These are phyloP conservation scores for Antedon mediterranea DNA, from an alignment of 53 echinoderm and acorn worm species.

Conservation along the genomic window DNA sequence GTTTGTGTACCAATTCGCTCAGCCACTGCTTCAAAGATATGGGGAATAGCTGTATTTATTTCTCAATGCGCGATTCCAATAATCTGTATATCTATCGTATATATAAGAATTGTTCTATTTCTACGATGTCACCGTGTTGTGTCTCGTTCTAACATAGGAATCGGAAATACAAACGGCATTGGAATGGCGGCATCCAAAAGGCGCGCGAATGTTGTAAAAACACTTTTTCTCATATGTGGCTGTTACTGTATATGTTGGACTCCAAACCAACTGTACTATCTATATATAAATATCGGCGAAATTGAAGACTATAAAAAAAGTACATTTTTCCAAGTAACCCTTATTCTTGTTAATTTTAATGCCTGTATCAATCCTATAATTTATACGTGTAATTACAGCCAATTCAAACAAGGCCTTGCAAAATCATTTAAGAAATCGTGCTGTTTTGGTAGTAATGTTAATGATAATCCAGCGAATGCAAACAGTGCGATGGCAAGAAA, in stretches of 20 bases:
- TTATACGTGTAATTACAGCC: constrained; percentile 62
- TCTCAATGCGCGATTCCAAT: constrained; percentile 56
- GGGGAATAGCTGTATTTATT: constrained; percentile 43
- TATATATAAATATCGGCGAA: constrained; percentile 45
- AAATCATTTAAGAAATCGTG: no score
- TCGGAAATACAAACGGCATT: no score
- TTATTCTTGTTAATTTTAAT: constrained; percentile 57
- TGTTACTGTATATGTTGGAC: constrained; percentile 82
- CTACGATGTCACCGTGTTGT: neutral
- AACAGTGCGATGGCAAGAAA: no score
- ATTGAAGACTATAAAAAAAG: constrained; percentile 39
- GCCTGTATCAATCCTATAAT: constrained; percentile 83
- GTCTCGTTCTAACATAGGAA: neutral
- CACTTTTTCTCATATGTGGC: constrained; percentile 56
- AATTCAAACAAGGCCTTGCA: constrained; percentile 37
- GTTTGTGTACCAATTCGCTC: constrained; percentile 38
- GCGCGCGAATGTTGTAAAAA: constrained; percentile 37
- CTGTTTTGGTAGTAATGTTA: no score
- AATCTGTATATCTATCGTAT: constrained; percentile 54
- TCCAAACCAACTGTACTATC: constrained; percentile 63
- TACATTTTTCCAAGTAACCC: constrained; percentile 36
- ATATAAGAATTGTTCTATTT: constrained; percentile 33
- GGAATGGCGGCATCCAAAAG: no score
- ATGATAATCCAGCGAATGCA: no score
- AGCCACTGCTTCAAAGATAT: constrained; percentile 20